phyloP scores from a whole-genome alignment of 2,888 invertebrate species.

The Eumerus sabulonum region DNA sequence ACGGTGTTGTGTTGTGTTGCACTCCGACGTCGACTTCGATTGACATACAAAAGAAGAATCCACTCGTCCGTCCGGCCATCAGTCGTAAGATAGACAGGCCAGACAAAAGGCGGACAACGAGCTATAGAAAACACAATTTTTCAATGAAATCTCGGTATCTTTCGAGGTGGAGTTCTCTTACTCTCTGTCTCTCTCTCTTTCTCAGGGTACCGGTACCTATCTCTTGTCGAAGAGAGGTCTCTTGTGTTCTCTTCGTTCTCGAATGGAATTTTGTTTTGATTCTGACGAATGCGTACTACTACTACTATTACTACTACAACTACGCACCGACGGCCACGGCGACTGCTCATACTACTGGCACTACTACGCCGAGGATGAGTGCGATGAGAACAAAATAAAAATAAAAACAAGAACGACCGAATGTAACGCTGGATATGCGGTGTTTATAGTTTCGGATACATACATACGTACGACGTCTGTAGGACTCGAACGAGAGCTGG shows the following conservation, averaged over 20 bases:
- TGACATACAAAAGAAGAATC: slow-evolving; percentile 21
- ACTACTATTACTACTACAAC: slow-evolving; percentile 39
- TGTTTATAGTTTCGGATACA: slow-evolving; percentile 15
- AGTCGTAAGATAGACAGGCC: neutral
- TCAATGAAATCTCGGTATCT: slow-evolving; percentile 60
- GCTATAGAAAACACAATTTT: slow-evolving; percentile 42
- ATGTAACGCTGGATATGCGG: too few species aligned
- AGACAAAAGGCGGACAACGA: neutral
- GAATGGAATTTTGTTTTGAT: slow-evolving; percentile 62
- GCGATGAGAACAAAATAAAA: neutral
- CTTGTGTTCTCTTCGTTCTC: slow-evolving; percentile 11
- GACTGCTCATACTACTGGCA: too few species aligned
- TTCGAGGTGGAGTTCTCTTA: slow-evolving; percentile 28
- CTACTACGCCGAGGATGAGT: neutral
- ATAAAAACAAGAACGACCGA: neutral
- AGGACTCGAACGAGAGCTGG: too few species aligned
- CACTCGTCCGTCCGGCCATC: too few species aligned
- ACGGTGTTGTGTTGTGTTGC: slow-evolving; percentile 35
- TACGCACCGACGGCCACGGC: neutral
- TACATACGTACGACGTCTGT: neutral
- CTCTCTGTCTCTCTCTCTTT: neutral
- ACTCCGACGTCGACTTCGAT: slow-evolving; percentile 19
- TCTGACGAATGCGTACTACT: slow-evolving; percentile 39
- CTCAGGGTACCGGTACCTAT: neutral
- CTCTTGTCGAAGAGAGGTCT: neutral